phyloP scores from a whole-genome alignment of 2,888 invertebrate species.

The Cerastis leucographa region DNA sequence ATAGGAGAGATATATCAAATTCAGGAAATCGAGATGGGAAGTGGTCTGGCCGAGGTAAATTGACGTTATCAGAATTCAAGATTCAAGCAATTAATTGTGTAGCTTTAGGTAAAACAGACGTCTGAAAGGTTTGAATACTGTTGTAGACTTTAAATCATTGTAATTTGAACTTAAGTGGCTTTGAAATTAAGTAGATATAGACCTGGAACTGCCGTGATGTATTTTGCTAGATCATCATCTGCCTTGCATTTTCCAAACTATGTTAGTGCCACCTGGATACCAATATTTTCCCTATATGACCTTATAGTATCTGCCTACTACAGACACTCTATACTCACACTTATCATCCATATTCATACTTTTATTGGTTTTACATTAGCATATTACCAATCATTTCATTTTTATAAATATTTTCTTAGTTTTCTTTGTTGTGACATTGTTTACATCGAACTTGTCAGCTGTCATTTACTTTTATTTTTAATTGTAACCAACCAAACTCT shows the following conservation, averaged over 20 bases:
- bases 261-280: background rate
- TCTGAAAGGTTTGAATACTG: background rate
- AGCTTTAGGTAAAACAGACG: background rate
- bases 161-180: background rate
- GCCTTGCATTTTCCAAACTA: background rate
- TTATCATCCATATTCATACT: no score
- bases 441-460: no score
- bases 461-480: no score
- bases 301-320: no score
- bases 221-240: background rate
- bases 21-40: conserved; percentile 23
- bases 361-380: no score
- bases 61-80: conserved; percentile 17
- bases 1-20: conserved; percentile 1
- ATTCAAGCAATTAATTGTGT: conserved; percentile 8
- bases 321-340: no score
- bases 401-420: no score
- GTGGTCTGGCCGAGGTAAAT: background rate
- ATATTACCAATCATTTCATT: no score
- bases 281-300: background rate
- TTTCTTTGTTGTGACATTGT: no score
- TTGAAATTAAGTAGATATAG: background rate
- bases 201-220: background rate
- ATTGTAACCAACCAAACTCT: no score
- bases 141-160: background rate